Conservation (phyloP, 2,797 vertebrate genomes). For the Hoplostethus mediterraneus region DNA sequence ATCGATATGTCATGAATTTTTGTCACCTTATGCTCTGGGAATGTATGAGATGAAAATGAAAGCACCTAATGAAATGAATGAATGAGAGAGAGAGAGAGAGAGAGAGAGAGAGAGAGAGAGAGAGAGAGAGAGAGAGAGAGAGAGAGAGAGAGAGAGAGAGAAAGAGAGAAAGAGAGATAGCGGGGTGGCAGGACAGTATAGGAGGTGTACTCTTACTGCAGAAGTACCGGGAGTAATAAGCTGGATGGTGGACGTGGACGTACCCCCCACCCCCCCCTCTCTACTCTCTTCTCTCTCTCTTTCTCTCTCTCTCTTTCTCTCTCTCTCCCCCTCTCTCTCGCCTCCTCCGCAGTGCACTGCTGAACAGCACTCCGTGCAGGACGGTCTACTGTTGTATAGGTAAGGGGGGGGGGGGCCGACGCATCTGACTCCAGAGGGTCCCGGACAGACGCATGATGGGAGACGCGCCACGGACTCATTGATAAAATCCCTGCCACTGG, state of each 20-base stretch:
- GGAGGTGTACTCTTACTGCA: constrained; percentile 60
- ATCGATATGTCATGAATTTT: constrained; percentile 17
- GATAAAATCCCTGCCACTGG: constrained; percentile 60
- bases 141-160: constrained; percentile 26
- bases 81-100: constrained; percentile 31
- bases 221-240: constrained; percentile 68
- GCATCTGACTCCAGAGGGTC: constrained; percentile 65
- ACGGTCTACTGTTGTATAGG: constrained; percentile 43
- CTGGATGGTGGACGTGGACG: constrained; percentile 54
- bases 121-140: constrained; percentile 27
- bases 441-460: constrained; percentile 49
- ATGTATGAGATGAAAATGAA: constrained; percentile 30
- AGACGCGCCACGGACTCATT: constrained; percentile 62
- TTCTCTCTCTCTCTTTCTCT: constrained; percentile 10
- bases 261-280: constrained; percentile 33
- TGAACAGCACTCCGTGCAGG: constrained; percentile 77
- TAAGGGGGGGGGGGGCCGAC: constrained; percentile 25
- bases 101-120: constrained; percentile 10
- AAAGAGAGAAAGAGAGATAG: constrained; percentile 7
- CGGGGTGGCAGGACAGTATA: constrained; percentile 13
- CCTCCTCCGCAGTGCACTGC: constrained; percentile 85
- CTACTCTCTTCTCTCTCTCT: constrained; percentile 38
- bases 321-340: constrained; percentile 32
- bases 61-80: background rate
- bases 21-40: constrained; percentile 15